These are phyloP conservation scores for Hybos culiciformis DNA, from an alignment of 2,888 invertebrate species.

Conservation along the genomic window DNA sequence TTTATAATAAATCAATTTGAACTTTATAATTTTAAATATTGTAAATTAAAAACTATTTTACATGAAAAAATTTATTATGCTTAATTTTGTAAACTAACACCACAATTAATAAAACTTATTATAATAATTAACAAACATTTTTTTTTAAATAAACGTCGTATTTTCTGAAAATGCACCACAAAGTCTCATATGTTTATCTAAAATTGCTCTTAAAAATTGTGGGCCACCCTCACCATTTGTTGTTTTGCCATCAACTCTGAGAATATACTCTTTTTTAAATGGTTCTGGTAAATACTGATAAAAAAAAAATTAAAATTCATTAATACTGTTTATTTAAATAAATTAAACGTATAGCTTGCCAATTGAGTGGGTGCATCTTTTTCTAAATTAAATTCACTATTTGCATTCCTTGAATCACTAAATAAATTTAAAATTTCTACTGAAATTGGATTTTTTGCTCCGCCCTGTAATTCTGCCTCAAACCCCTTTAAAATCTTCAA, in stretches of 20 bases:
- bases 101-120: too few relatives aligned
- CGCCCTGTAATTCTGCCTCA: constrained; percentile 13
- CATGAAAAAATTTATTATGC: too few relatives aligned
- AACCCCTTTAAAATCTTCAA: constrained; percentile 12
- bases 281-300: constrained; percentile 18
- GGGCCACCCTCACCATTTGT: constrained; percentile 25
- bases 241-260: constrained; percentile 34
- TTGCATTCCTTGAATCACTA: constrained; percentile 12
- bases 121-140: too few relatives aligned
- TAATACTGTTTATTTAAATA: not conserved
- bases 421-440: constrained; percentile 15
- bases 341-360: not conserved
- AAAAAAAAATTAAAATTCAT: not conserved
- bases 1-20: too few relatives aligned
- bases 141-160: constrained; percentile 43
- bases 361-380: constrained; percentile 5
- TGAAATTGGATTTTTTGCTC: constrained; percentile 13
- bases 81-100: too few relatives aligned
- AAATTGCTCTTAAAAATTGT: constrained; percentile 42
- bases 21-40: too few relatives aligned
- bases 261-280: constrained; percentile 37
- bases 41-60: too few relatives aligned
- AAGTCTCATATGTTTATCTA: constrained; percentile 54
- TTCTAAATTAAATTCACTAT: constrained; percentile 13
- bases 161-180: constrained; percentile 71